phyloP scores from a whole-genome alignment of 2,797 vertebrate genomes.

The Sphaeramia orbicularis region DNA sequence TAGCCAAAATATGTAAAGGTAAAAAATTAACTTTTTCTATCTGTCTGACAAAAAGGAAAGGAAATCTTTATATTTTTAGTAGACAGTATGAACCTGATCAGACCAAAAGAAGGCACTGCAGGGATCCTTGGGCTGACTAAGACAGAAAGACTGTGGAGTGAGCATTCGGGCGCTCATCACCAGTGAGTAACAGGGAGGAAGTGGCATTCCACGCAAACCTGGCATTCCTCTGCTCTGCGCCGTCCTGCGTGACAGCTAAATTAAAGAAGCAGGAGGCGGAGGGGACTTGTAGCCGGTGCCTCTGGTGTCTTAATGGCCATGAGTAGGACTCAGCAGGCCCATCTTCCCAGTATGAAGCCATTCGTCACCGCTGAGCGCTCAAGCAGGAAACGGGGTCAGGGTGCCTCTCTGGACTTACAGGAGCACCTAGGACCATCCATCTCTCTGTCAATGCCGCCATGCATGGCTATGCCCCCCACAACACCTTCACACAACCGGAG shows the following conservation, averaged over 20 bases:
- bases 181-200: conserved; percentile 57
- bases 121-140: conserved; percentile 49
- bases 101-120: conserved; percentile 3
- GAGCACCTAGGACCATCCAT: conserved; percentile 61
- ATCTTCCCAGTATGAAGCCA: conserved; percentile 62
- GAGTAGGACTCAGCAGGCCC: conserved; percentile 49
- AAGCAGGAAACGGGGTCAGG: conserved; percentile 52
- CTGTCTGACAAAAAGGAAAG: too few relatives aligned
- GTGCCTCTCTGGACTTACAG: conserved; percentile 49
- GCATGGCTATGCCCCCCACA: conserved; percentile 10
- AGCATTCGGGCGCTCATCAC: conserved; percentile 36
- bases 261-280: conserved; percentile 42
- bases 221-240: conserved; percentile 58
- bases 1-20: too few relatives aligned
- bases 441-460: conserved; percentile 54
- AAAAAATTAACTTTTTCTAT: too few relatives aligned
- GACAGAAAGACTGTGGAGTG: conserved; percentile 18
- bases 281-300: conserved; percentile 38
- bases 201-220: conserved; percentile 60
- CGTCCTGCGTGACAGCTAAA: conserved; percentile 47
- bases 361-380: conserved; percentile 66
- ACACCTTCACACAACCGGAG: conserved; percentile 6
- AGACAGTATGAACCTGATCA: too few relatives aligned
- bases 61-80: too few relatives aligned
- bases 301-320: conserved; percentile 40